These are phyloP conservation scores for Schizopygopsis pylzovi DNA, from an alignment of 2,797 vertebrate species.

Conservation along the genomic window DNA sequence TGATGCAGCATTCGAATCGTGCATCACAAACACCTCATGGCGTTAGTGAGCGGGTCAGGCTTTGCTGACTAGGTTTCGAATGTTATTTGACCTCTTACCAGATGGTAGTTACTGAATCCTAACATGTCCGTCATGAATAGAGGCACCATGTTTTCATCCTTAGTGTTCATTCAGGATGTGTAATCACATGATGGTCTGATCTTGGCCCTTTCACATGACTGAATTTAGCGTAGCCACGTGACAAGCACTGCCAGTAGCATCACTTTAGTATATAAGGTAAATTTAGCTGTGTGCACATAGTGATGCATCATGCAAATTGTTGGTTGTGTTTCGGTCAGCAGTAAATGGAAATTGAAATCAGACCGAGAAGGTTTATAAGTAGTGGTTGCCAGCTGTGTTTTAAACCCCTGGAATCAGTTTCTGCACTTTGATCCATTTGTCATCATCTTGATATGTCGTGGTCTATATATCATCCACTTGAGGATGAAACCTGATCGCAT, in stretches of 20 bases:
- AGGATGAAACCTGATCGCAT: conserved; percentile 9
- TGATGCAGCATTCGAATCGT: background rate
- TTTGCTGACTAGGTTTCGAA: conserved; percentile 31
- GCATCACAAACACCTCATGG: conserved; percentile 6
- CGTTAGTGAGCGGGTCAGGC: background rate
- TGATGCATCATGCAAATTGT: background rate
- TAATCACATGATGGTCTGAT: background rate
- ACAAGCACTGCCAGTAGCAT: background rate
- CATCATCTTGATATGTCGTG: background rate
- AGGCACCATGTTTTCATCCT: background rate
- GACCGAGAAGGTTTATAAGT: background rate
- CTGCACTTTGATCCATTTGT: conserved; percentile 26
- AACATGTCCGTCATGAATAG: background rate
- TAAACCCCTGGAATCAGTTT: conserved; percentile 6
- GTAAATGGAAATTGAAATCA: background rate
- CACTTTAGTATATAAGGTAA: background rate
- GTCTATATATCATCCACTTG: conserved; percentile 31
- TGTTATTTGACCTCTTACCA: conserved; percentile 15
- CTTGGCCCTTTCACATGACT: background rate
- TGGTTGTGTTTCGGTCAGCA: background rate
- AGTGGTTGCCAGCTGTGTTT: conserved; percentile 22
- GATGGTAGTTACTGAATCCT: conserved; percentile 21
- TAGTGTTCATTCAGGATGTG: background rate
- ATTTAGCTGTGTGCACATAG: background rate
- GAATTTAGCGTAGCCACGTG: background rate